These are phyloP conservation scores for Melozone crissalis DNA, from an alignment of 2,113 vertebrate genomes.

Conservation along the genomic window DNA sequence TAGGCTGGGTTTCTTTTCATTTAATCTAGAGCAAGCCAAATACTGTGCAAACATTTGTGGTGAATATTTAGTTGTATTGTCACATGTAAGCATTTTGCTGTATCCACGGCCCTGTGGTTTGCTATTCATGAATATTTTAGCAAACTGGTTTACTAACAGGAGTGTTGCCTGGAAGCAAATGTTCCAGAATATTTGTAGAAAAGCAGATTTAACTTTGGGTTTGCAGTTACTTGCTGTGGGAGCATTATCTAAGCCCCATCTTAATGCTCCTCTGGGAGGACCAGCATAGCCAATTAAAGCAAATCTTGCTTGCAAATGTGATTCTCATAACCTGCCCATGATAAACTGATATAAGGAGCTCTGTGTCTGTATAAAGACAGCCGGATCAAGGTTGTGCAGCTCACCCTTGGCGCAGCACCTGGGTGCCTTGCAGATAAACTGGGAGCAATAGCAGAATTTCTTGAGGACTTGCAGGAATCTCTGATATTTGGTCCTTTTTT, in stretches of 20 bases:
- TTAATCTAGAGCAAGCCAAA: not conserved
- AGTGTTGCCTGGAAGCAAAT: conserved; percentile 35
- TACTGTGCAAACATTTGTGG: not conserved
- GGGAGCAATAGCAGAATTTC: not conserved
- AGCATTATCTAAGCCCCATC: not conserved
- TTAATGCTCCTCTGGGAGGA: not conserved
- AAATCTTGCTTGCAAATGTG: not conserved
- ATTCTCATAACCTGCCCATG: not conserved
- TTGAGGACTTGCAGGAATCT: not conserved
- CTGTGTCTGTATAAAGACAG: not conserved
- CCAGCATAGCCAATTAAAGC: not conserved
- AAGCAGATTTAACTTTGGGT: not conserved
- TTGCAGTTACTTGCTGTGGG: not conserved
- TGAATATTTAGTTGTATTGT: conserved; percentile 5
- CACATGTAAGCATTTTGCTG: not conserved
- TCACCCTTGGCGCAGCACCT: not conserved
- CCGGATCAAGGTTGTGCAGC: not conserved
- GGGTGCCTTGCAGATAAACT: not conserved
- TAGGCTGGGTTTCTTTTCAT: accelerated
- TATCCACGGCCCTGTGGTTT: not conserved
- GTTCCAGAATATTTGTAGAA: conserved; percentile 19
- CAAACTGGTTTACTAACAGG: conserved; percentile 40
- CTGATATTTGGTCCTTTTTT: not conserved
- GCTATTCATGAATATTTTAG: conserved; percentile 52
- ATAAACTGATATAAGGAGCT: not conserved